Base-by-base conservation (phyloP, 1,140 invertebrate genomes). In the Danaus melanippus region DNA sequence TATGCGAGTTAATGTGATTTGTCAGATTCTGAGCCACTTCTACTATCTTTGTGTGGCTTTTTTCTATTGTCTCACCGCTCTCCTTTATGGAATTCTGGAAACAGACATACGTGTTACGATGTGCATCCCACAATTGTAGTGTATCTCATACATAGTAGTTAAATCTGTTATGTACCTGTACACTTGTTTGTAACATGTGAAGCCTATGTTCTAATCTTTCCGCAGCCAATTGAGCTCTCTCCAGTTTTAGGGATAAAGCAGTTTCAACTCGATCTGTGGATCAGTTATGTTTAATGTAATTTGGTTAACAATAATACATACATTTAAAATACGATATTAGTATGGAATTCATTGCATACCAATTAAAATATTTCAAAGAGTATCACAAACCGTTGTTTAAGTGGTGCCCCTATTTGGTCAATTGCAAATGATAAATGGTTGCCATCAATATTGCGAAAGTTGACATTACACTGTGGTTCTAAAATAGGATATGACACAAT, bases 401-500 rank as follows among this genome's bases (percentile, higher is more conserved):
- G 53, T 66, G 66, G 64, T 72, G 70, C 59, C 69, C 71, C 67
- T 80, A 69, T 76, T 77, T 67, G 65, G 64, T 71, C 71, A 79
- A 83, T 81, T 83, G 70, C 55, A 42, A 65, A 67, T 62, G 69
- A 73, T 69, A 66, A 66, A 71, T 61, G 54, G 53, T 50, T 66
- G 64, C 21, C 21, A 32, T 32, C 56, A 62, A 63, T 67, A 64
- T 82, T 84, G 73, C 76, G 76, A 84, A 86, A 83, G 75, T 75
- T 71, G 56, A 72, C 69, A 68, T 51, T 67, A 62, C 58, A 53
- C 56, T 58, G 59, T 61, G 59, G 65, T 60, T 64, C 73, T 78
- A 83, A 86, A 86, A 78, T 81, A 84, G 80, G 79, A 84, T 79
- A 78, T 84, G 83, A 82, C 83, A 83, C 72, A 80, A 69, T 81